Conservation (phyloP, 2,888 invertebrate species). For the Silvanus unidentatus region DNA sequence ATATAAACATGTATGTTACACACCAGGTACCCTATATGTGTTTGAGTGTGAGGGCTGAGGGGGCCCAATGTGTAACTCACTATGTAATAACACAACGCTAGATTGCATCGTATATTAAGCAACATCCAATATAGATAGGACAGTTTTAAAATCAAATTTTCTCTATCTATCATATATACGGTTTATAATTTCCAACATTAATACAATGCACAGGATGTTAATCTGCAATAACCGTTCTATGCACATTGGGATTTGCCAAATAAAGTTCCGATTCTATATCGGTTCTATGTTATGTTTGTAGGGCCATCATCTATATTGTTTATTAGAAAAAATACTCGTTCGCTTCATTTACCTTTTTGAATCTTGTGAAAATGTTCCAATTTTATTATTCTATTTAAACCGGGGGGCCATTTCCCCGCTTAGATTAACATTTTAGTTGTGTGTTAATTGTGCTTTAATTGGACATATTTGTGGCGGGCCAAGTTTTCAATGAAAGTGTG, state of each 20-base stretch:
- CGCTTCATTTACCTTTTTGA: no score
- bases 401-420: no score
- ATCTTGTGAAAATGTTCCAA: no score
- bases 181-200: constrained; percentile 48
- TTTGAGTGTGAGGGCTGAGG: no score
- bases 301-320: no score
- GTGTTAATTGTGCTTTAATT: no score
- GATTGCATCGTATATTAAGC: constrained; percentile 49
- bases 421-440: no score
- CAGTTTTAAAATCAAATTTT: constrained; percentile 50
- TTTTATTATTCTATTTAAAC: no score
- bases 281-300: no score
- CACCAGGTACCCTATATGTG: constrained; percentile 4
- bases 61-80: constrained; percentile 23
- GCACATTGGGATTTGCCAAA: constrained; percentile 41
- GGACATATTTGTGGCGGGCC: no score
- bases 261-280: constrained; percentile 32
- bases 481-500: no score
- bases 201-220: constrained; percentile 48
- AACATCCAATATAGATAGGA: constrained; percentile 47
- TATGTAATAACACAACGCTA: constrained; percentile 47
- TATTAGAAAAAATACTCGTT: no score
- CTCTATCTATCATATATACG: constrained; percentile 47
- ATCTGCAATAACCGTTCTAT: constrained; percentile 48
- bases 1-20: background rate